These are phyloP conservation scores for Austrofundulus limnaeus DNA, from an alignment of 2,113 vertebrate species.

Conservation along the genomic window DNA sequence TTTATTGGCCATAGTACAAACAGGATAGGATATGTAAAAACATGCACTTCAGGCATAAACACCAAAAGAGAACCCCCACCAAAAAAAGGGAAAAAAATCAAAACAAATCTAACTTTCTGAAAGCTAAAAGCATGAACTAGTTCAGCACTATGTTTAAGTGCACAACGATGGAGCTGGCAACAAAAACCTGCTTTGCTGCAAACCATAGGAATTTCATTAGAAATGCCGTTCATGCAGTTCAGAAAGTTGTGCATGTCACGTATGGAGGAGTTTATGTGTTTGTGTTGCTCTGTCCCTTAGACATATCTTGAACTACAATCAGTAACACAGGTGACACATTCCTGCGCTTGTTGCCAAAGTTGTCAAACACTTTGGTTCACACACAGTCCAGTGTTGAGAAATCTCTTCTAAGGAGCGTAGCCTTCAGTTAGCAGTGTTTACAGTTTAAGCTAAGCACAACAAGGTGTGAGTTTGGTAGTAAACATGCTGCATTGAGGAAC, in stretches of 20 bases:
- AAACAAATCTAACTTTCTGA: not conserved
- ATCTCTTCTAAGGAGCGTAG: not conserved
- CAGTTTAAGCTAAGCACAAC: not conserved
- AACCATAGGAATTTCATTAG: not conserved
- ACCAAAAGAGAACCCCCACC: not conserved
- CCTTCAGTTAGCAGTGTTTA: not conserved
- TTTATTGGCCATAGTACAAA: conserved; percentile 20
- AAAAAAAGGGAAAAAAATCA: no score
- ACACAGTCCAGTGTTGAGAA: not conserved
- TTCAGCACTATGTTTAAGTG: not conserved
- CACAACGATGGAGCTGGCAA: not conserved
- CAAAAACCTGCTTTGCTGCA: not conserved
- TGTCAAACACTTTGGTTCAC: not conserved
- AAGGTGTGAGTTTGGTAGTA: not conserved
- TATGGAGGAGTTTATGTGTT: not conserved
- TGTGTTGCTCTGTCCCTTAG: not conserved
- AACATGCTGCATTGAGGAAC: not conserved
- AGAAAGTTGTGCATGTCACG: not conserved
- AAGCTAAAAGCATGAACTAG: conserved; percentile 1
- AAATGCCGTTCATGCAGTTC: not conserved
- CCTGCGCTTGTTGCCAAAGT: conserved; percentile 14
- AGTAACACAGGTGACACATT: not conserved
- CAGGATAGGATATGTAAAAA: conserved; percentile 16
- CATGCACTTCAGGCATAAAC: conserved; percentile 1
- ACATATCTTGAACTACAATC: conserved; percentile 6